Percentiles rank a stretch among this genome's conserved stretches.
Conservation (phyloP, 2,888 invertebrate species). For the Branchinecta sandiegonensis region DNA sequence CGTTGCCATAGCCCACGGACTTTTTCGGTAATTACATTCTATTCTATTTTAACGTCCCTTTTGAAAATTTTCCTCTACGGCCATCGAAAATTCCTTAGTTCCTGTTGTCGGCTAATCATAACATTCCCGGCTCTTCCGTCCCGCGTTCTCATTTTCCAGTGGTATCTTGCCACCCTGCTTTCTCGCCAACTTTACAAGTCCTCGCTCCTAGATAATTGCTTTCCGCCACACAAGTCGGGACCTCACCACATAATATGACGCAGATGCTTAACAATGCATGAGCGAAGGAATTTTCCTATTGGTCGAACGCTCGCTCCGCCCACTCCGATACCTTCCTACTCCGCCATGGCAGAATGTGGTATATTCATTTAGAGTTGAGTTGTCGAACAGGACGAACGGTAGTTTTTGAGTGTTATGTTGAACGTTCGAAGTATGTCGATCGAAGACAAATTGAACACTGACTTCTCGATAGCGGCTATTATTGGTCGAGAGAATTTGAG, state of each 20-base stretch:
- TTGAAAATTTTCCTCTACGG: too few species aligned
- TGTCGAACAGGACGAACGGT: too few species aligned
- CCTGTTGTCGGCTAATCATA: too few species aligned
- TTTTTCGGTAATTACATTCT: too few species aligned
- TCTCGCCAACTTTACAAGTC: conserved; percentile 7
- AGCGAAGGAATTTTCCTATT: neutral
- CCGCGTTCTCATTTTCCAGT: too few species aligned
- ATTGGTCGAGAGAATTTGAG: neutral
- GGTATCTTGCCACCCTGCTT: neutral
- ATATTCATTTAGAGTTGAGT: too few species aligned
- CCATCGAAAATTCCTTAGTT: too few species aligned
- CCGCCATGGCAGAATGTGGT: neutral
- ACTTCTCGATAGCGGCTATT: neutral
- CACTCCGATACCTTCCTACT: neutral
- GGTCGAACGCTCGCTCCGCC: neutral
- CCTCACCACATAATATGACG: conserved; percentile 2
- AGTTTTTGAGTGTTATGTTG: too few species aligned
- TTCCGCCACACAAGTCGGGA: conserved; percentile 13
- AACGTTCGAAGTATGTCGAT: neutral
- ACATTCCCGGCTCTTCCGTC: too few species aligned
- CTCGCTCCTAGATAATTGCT: neutral
- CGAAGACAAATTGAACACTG: conserved; percentile 11
- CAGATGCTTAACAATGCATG: neutral
- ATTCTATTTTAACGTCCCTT: too few species aligned
- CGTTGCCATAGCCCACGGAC: too few species aligned